These are phyloP conservation scores for Whitmania pigra DNA, from an alignment of 1,140 invertebrate genomes.

Conservation along the genomic window DNA sequence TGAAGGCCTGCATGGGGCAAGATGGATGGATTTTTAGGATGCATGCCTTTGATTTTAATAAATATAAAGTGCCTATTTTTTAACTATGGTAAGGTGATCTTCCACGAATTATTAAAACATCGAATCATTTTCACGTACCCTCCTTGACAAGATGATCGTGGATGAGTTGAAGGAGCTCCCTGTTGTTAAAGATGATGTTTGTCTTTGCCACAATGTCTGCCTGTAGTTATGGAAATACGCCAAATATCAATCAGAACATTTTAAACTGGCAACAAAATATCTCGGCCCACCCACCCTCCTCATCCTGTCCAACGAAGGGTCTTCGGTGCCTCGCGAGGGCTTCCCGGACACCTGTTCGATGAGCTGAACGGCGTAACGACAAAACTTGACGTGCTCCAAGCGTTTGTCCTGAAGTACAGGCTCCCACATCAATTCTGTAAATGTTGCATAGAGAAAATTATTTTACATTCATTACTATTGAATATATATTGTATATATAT, in stretches of 20 bases:
- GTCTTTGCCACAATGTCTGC: conserved; percentile 91
- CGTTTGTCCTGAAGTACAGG: conserved; percentile 88
- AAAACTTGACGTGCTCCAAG: conserved; percentile 85
- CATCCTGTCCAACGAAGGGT: conserved; percentile 38
- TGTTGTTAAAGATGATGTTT: conserved; percentile 79
- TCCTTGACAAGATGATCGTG: conserved; percentile 69
- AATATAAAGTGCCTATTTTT: too few species aligned
- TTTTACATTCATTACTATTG: too few species aligned
- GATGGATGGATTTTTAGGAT: too few species aligned
- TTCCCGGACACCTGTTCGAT: conserved; percentile 82
- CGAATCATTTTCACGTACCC: conserved; percentile 43
- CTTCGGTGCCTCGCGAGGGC: conserved; percentile 42
- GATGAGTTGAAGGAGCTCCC: conserved; percentile 80
- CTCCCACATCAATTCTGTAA: conserved; percentile 75
- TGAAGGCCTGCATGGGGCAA: neutral
- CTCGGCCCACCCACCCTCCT: conserved; percentile 31
- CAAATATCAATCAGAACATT: too few species aligned
- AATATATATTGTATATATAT: too few species aligned
- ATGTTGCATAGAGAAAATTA: conserved; percentile 19
- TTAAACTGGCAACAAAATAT: too few species aligned
- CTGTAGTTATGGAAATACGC: conserved; percentile 38
- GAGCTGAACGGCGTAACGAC: conserved; percentile 81
- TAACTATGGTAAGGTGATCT: too few species aligned
- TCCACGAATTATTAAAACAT: too few species aligned
- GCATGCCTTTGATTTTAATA: too few species aligned